Conservation (phyloP, 2,113 vertebrate genomes). For the Ranitomeya imitator region DNA sequence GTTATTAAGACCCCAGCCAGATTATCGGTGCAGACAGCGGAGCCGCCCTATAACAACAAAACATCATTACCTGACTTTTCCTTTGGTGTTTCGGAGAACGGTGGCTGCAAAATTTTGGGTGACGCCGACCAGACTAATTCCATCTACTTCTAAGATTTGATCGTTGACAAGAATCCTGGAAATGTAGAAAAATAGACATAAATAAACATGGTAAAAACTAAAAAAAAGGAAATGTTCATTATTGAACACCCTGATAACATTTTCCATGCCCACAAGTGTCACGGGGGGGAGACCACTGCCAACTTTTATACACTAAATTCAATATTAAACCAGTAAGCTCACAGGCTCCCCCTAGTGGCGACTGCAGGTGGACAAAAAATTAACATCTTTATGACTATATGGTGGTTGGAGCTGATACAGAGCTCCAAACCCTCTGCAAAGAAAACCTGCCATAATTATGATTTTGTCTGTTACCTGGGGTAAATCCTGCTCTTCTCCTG, state of each 20-base stretch:
- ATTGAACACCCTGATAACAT: too few species aligned
- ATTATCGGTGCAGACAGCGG: too few species aligned
- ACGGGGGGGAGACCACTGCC: too few species aligned
- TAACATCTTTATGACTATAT: not conserved
- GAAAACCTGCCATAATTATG: too few species aligned
- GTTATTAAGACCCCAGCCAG: too few species aligned
- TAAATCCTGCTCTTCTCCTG: too few species aligned
- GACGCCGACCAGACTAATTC: conserved; percentile 95
- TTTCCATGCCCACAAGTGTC: too few species aligned
- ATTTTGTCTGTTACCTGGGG: too few species aligned
- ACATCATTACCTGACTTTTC: conserved; percentile 86
- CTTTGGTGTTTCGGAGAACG: conserved; percentile 95
- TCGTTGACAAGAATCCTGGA: conserved; percentile 95
- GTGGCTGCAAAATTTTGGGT: conserved; percentile 98
- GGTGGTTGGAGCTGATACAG: not conserved
- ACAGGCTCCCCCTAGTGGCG: not conserved
- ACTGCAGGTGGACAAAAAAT: not conserved
- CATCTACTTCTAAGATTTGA: conserved; percentile 97
- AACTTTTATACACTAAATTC: not conserved
- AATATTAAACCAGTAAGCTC: not conserved
- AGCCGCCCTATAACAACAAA: not conserved
- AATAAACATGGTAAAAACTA: not conserved
- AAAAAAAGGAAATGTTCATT: too few species aligned
- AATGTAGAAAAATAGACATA: conserved; percentile 19
- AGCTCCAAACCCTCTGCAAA: not conserved